Evolutionary conservation across 2,888 invertebrate genomes (phyloP).

Genomic region (Rhagonycha lutea): DNA sequence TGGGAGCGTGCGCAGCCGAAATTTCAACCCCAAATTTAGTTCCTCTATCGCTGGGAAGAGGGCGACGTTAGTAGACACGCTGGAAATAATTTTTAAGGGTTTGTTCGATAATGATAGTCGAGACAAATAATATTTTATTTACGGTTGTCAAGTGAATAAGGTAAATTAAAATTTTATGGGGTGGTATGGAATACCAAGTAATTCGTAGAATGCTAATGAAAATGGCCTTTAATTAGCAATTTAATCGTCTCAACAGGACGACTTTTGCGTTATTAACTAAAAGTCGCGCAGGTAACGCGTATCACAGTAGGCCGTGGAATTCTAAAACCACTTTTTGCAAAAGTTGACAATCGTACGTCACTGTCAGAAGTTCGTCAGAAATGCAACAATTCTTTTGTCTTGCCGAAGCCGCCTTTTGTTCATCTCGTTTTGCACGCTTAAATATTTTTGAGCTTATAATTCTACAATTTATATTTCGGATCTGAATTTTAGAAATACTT

Average conservation of each 20-base stretch:
- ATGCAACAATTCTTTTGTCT: constrained; percentile 32
- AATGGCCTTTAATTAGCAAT: constrained; percentile 10
- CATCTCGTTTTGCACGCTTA: constrained; percentile 28
- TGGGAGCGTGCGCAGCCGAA: constrained; percentile 8
- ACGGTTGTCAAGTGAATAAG: not conserved
- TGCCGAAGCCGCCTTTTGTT: constrained; percentile 27
- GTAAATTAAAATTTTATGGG: constrained; percentile 1
- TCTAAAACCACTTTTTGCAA: constrained; percentile 32
- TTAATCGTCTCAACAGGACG: not conserved
- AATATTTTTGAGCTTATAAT: constrained; percentile 37
- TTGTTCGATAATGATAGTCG: not conserved
- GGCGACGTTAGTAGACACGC: constrained; percentile 9
- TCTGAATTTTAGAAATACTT: constrained; percentile 39
- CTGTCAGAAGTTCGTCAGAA: constrained; percentile 35
- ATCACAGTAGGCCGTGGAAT: constrained; percentile 26
- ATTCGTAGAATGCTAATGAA: constrained; percentile 1
- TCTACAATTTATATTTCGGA: constrained; percentile 39
- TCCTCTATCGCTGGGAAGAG: constrained; percentile 43
- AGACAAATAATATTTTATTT: not conserved
- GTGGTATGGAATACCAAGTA: not conserved
- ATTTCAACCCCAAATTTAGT: constrained; percentile 44
- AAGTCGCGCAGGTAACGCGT: constrained; percentile 23
- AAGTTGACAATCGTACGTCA: constrained; percentile 36
- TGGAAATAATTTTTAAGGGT: constrained; percentile 17
- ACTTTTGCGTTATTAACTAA: constrained; percentile 23